Evolutionary conservation across 1,140 invertebrate species (phyloP).

Genomic region (Galendromus occidentalis): DNA sequence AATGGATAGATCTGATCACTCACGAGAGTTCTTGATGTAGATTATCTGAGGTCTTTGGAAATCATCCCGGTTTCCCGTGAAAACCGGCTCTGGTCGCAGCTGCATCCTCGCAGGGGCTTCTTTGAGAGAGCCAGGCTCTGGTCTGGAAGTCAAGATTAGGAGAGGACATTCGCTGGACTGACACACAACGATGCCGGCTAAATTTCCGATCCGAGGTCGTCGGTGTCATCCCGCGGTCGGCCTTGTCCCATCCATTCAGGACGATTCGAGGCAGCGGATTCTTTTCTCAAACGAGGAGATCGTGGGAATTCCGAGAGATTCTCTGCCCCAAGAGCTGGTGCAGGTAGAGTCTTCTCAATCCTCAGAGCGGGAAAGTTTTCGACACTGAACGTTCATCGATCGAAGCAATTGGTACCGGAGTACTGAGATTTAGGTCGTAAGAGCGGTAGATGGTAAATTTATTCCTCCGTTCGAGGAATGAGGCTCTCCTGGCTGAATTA

Average conservation of each 20-base stretch:
- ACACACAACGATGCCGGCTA: background rate
- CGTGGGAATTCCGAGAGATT: no score
- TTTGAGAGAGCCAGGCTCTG: background rate
- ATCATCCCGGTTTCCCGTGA: background rate
- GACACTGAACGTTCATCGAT: no score
- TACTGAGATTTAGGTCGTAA: no score
- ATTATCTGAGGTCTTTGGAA: background rate
- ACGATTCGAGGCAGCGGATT: background rate
- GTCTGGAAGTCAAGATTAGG: background rate
- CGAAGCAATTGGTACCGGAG: no score
- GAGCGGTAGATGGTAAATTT: no score
- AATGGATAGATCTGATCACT: background rate
- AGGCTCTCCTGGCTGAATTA: no score
- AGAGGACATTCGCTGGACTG: background rate
- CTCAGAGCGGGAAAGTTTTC: no score
- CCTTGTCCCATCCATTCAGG: background rate
- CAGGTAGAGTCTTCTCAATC: no score
- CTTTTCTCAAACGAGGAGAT: background rate
- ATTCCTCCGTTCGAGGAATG: no score
- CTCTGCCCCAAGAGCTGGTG: no score
- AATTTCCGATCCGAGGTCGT: background rate
- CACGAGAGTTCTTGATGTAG: slow-evolving; percentile 5
- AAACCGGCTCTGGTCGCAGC: background rate
- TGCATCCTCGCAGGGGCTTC: background rate
- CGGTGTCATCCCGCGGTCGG: background rate